Conservation (phyloP, 2,113 vertebrate species). For the Pagrus major region DNA sequence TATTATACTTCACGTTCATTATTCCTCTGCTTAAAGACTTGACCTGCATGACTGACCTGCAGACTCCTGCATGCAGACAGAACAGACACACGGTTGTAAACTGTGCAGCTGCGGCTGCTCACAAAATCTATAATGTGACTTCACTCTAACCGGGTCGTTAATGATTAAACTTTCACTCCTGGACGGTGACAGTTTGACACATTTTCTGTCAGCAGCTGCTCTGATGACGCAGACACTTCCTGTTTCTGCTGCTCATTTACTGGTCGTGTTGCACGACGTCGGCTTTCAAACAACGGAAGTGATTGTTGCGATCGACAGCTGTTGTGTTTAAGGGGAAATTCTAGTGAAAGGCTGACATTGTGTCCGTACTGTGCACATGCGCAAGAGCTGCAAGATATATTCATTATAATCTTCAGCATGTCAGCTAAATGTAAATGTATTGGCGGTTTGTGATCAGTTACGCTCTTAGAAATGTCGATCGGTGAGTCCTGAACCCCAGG, state of each 20-base stretch:
- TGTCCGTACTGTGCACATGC: too few species aligned
- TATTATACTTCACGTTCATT: neutral
- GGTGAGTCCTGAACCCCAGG: too few species aligned
- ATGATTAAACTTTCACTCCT: neutral
- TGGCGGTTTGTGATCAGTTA: too few species aligned
- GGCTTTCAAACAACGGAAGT: neutral
- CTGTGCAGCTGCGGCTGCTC: neutral
- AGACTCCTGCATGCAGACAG: too few species aligned
- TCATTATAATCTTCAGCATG: too few species aligned
- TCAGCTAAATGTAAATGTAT: too few species aligned
- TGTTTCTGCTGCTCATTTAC: neutral
- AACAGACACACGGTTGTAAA: neutral
- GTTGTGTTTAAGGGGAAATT: constrained; percentile 5
- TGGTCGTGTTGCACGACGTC: neutral
- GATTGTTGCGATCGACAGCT: neutral
- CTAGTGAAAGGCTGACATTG: neutral
- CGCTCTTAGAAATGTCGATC: too few species aligned
- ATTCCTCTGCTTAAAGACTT: too few species aligned
- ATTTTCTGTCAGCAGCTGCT: neutral
- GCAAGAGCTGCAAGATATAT: too few species aligned
- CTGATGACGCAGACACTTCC: constrained; percentile 9
- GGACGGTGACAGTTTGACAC: neutral
- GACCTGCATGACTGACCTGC: too few species aligned
- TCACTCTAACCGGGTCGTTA: neutral
- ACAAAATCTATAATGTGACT: neutral